phyloP scores from a whole-genome alignment of 2,113 vertebrate species.

The Cheilinus undulatus region DNA sequence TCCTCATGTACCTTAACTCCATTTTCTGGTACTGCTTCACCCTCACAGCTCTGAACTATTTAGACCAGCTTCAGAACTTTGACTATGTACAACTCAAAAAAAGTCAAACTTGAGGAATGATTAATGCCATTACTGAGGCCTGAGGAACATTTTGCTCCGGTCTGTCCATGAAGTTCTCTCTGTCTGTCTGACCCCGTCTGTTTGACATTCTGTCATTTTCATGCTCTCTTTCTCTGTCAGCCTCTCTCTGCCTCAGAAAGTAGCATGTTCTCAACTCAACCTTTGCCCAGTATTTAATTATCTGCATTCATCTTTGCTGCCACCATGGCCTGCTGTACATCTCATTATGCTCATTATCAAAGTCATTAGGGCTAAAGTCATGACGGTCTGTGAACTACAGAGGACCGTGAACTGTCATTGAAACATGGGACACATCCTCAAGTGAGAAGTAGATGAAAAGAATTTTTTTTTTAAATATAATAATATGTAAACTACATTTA shows the following conservation, averaged over 20 bases:
- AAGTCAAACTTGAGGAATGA: background rate
- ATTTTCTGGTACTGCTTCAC: background rate
- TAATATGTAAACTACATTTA: too few relatives aligned
- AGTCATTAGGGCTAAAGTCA: slow-evolving; percentile 28
- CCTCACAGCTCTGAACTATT: background rate
- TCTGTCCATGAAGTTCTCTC: background rate
- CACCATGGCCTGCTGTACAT: slow-evolving; percentile 17
- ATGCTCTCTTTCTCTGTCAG: background rate
- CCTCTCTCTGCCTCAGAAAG: background rate
- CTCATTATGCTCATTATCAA: slow-evolving; percentile 53
- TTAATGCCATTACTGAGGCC: background rate
- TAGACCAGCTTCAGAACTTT: background rate
- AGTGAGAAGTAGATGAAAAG: too few relatives aligned
- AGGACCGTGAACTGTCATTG: background rate
- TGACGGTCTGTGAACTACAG: slow-evolving; percentile 10
- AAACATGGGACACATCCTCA: background rate
- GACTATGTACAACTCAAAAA: background rate
- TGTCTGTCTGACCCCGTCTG: background rate
- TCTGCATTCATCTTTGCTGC: slow-evolving; percentile 20
- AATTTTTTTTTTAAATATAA: too few relatives aligned
- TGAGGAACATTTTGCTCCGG: background rate
- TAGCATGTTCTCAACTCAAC: slow-evolving; percentile 27
- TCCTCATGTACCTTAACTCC: background rate
- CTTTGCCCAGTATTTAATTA: slow-evolving; percentile 29
- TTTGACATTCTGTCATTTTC: slow-evolving; percentile 27